Evolutionary conservation across 2,113 vertebrate genomes (phyloP).

Genomic region (Myanophis thanlyinensis): DNA sequence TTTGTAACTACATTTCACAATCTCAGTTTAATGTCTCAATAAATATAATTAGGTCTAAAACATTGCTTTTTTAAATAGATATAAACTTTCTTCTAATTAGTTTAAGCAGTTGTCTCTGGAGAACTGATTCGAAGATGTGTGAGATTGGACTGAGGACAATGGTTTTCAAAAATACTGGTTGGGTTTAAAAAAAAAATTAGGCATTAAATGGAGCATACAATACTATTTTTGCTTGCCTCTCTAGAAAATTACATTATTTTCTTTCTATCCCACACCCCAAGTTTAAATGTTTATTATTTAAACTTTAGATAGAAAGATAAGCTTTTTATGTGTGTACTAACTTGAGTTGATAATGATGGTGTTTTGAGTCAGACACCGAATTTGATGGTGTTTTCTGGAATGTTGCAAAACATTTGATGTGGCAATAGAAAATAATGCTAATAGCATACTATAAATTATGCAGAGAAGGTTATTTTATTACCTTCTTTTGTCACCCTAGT

Average conservation of each 20-base stretch:
- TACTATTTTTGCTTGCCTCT: background rate
- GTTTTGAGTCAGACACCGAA: background rate
- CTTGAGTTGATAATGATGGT: background rate
- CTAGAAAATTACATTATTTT: background rate
- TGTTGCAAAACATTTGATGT: slow-evolving; percentile 10
- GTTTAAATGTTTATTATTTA: background rate
- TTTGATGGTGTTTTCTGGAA: slow-evolving; percentile 9
- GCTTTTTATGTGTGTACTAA: background rate
- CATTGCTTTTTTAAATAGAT: background rate
- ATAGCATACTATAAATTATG: background rate
- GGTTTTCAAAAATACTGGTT: background rate
- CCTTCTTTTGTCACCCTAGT: background rate
- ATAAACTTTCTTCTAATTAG: background rate
- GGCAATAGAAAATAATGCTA: background rate
- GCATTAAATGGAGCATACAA: background rate
- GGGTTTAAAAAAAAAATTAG: background rate
- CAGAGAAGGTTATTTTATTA: background rate
- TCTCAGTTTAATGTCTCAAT: background rate
- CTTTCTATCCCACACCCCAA: background rate
- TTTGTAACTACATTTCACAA: background rate
- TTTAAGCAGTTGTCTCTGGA: background rate
- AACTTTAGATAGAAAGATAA: background rate
- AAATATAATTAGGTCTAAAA: background rate
- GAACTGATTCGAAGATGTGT: background rate
- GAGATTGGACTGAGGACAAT: background rate